A percentile compares a stretch with the other conserved stretches of the same genome.
Conservation (phyloP, 2,113 vertebrate genomes). For the Oryzias curvinotus region DNA sequence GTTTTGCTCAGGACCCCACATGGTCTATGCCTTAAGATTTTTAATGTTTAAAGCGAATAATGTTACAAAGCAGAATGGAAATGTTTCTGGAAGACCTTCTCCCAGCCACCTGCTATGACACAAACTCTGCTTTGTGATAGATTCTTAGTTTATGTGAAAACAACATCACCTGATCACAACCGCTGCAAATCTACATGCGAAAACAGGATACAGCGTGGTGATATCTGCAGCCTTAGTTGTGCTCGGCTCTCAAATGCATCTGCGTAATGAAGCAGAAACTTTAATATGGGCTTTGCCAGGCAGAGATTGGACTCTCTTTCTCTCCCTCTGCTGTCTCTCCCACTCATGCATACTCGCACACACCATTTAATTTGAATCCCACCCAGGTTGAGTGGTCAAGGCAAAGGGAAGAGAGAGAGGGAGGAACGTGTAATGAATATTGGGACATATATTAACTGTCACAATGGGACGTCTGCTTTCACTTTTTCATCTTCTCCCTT, state of each 20-base stretch:
- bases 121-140: neutral
- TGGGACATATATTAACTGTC: constrained; percentile 50
- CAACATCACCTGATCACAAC: neutral
- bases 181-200: neutral
- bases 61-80: no score
- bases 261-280: constrained; percentile 53
- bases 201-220: neutral
- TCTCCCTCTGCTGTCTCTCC: constrained; percentile 16
- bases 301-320: constrained; percentile 26
- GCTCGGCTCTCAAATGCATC: constrained; percentile 10
- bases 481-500: constrained; percentile 40
- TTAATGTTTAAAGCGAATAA: no score
- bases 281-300: constrained; percentile 58
- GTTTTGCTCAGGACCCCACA: no score
- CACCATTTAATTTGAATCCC: constrained; percentile 57
- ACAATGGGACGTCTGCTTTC: constrained; percentile 51
- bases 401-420: constrained; percentile 11
- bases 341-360: constrained; percentile 41
- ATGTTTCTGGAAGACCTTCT: no score
- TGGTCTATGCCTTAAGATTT: no score
- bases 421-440: constrained; percentile 59
- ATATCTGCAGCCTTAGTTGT: constrained; percentile 4
- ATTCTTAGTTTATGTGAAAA: neutral
- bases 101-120: neutral
- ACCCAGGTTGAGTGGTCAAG: constrained; percentile 41